Percentiles rank a stretch among this genome's conserved stretches.
Conservation (phyloP, 2,797 vertebrate species). For the Holocentrus rufus region DNA sequence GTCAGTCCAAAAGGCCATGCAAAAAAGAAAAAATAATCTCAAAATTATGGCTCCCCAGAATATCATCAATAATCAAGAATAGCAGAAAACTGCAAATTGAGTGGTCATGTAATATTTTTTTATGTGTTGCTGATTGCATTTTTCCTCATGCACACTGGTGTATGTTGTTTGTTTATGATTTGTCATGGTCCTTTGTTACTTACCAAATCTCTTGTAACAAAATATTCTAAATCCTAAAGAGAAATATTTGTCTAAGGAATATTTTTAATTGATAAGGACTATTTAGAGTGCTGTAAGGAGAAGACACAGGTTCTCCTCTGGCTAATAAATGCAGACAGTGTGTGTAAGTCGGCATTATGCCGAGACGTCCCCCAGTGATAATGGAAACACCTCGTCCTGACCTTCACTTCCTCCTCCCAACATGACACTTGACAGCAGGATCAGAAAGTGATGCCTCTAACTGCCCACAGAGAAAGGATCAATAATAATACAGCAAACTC, state of each 20-base stretch:
- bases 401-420: conserved; percentile 48
- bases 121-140: neutral
- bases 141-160: neutral
- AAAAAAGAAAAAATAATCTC: too few relatives aligned
- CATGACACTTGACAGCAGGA: conserved; percentile 25
- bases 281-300: neutral
- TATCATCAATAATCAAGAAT: too few relatives aligned
- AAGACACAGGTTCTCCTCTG: neutral
- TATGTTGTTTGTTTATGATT: too few relatives aligned
- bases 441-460: conserved; percentile 66
- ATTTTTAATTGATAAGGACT: neutral
- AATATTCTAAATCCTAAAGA: too few relatives aligned
- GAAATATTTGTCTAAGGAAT: neutral
- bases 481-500: conserved; percentile 56
- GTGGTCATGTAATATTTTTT: too few relatives aligned
- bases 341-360: neutral
- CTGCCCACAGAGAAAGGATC: conserved; percentile 62
- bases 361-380: conserved; percentile 20
- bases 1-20: too few relatives aligned
- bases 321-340: neutral
- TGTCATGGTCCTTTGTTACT: too few relatives aligned
- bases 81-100: too few relatives aligned
- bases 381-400: conserved; percentile 39
- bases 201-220: too few relatives aligned
- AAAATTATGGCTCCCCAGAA: too few relatives aligned